Evolutionary conservation across 2,797 vertebrate species (phyloP).

Genomic region (Podarcis siculus): DNA sequence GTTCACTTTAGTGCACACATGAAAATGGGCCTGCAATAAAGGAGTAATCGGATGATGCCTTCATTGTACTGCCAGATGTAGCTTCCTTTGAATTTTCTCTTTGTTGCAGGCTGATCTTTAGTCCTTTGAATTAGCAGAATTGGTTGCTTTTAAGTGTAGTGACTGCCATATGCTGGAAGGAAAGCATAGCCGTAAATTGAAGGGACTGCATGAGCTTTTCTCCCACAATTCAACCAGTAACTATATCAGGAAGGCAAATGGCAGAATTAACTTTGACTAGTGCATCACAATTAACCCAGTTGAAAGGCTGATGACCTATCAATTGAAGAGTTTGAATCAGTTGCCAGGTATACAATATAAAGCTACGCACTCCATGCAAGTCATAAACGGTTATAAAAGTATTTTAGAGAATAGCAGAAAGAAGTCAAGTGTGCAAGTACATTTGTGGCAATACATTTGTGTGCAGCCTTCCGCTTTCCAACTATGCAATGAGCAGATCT

Average conservation of each 20-base stretch:
- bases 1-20: neutral
- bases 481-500: conserved; percentile 3
- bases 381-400: neutral
- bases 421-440: neutral
- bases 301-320: neutral
- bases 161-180: neutral
- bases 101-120: neutral
- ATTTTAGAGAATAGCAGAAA: neutral
- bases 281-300: neutral
- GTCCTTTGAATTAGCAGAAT: neutral
- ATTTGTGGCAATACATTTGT: neutral
- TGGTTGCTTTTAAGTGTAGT: neutral
- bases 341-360: neutral
- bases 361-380: neutral
- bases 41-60: neutral
- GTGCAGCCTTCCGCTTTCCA: neutral
- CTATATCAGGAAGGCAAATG: neutral
- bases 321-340: neutral
- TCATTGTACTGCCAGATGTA: neutral
- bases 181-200: neutral
- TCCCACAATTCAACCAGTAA: neutral
- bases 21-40: neutral
- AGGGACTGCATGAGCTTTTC: neutral
- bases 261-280: neutral
- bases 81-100: neutral